Conservation (phyloP, 2,797 vertebrate genomes). For the Triplophysa bombifrons region DNA sequence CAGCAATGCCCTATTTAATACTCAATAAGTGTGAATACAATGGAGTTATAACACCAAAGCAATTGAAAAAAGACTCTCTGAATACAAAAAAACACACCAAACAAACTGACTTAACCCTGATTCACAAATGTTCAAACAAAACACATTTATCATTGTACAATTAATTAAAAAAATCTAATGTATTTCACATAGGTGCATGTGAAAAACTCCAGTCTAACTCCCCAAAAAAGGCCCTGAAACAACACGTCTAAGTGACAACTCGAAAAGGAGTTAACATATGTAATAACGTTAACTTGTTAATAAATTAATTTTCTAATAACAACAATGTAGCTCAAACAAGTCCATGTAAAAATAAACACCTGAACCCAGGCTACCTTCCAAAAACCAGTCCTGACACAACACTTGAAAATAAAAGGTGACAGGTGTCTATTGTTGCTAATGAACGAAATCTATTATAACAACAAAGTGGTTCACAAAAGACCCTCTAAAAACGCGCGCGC, state of each 20-base stretch:
- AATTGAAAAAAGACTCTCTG: not conserved
- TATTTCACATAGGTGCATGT: not conserved
- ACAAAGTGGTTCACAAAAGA: not conserved
- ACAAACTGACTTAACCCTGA: not conserved
- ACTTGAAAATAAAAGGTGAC: too few species aligned
- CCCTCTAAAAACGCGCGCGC: too few species aligned
- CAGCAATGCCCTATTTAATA: too few species aligned
- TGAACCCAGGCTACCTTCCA: too few species aligned
- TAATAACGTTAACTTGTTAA: too few species aligned
- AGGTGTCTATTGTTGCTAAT: too few species aligned
- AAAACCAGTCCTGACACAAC: too few species aligned
- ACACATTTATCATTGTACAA: not conserved
- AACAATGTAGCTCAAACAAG: too few species aligned
- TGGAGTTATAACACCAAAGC: not conserved
- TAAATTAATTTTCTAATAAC: too few species aligned
- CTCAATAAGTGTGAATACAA: not conserved
- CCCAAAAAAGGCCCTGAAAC: not conserved
- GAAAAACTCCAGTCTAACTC: not conserved
- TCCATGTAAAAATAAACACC: not conserved
- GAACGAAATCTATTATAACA: too few species aligned
- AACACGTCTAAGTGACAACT: not conserved
- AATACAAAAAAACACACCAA: not conserved
- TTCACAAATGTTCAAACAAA: not conserved
- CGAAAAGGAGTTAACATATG: not conserved
- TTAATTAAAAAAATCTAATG: not conserved